Evolutionary conservation across 2,888 invertebrate genomes (phyloP), one percentile per base, ranked within the genome.

Genomic region (Caenorhabditis angaria): DNA sequence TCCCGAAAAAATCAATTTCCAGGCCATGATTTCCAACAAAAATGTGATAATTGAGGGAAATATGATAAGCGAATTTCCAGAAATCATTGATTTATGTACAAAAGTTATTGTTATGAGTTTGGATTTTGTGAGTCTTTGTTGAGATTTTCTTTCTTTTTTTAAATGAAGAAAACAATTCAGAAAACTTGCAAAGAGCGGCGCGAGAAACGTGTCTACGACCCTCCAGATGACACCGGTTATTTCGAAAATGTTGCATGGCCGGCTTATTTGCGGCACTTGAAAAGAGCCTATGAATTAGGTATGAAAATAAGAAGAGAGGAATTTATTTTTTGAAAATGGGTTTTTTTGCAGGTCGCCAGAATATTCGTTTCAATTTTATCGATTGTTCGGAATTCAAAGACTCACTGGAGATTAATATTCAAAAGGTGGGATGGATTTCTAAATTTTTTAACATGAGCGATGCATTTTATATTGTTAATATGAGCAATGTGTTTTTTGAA

Each of bases 171-270:
- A 1, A 22, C 41, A 53, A 6, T 75, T 28, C 65, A 81, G 81
- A 71, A 83, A 50, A 82, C 82, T 6, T 86, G 86, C 61, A 72
- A 67, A 12, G 61, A 74, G 24, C 77, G 86, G 18, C 71, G 86
- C 8, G 65, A 55, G 6, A 51, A 51, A 8, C 77, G 86, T 0
- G 56, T 61, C n/a, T 96, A 95, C 88, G 91, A 92, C 61, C 95
- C 95, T 24, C 93, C 95, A 0, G 95, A 96, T 89, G 90, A 92
- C 1, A 91, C 91, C 0, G 94, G 94, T 0, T 96, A 95, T 90
- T 95, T 95, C 55, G 81, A 78, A n/a, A 57, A 76, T 27, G 67
- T 82, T 3, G 76, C 68, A 4, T 96, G 95, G 95, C 95, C 95
- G n/a, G 92, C 92, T 85, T 93, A 94, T 80, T 70, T 88, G 35